Conservation (phyloP, 2,797 vertebrate species). For the Eremophila alpestris region DNA sequence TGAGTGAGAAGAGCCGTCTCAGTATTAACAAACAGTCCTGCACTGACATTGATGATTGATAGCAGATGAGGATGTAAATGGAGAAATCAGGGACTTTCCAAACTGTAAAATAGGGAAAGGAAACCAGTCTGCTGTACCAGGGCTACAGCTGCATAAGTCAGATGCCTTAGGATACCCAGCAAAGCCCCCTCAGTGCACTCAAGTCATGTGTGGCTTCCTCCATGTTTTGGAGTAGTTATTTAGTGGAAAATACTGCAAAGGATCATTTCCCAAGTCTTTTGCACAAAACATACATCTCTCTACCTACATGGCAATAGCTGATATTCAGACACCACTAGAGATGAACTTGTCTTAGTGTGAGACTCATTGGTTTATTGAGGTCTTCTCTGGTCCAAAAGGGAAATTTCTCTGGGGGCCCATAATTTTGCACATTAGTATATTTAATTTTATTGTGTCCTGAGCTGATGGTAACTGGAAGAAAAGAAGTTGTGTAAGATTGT, state of each 20-base stretch:
- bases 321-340: not conserved
- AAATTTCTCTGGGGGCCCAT: not conserved
- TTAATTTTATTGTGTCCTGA: not conserved
- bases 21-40: not conserved
- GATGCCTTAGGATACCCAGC: not conserved
- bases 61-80: not conserved
- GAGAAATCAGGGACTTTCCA: conserved; percentile 32
- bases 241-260: not conserved
- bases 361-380: not conserved
- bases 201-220: not conserved
- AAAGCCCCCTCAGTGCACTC: not conserved
- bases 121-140: not conserved
- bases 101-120: conserved; percentile 27
- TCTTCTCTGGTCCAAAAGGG: not conserved
- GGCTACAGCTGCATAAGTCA: not conserved
- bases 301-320: not conserved
- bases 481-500: not conserved
- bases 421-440: not conserved
- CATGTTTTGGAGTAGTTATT: not conserved
- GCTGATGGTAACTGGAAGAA: not conserved
- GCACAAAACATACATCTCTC: not conserved
- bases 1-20: not conserved
- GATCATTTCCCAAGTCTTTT: not conserved
- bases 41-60: not conserved
- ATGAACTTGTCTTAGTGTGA: not conserved